Base-by-base conservation (phyloP, 2,113 vertebrate genomes). In the Polyodon spathula region DNA sequence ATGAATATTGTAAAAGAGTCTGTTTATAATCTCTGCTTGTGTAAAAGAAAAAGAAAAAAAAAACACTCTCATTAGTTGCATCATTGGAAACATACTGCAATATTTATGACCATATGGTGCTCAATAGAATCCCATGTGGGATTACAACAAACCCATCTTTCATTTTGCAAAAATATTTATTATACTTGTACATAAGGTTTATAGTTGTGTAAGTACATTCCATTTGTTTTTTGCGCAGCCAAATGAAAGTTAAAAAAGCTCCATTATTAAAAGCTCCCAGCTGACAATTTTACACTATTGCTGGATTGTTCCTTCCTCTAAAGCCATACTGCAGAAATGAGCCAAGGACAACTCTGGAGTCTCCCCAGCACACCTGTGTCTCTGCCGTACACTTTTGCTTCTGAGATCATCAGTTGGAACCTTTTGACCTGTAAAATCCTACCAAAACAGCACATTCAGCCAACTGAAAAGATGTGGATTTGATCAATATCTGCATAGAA, bases 381-480 rank as follows among this genome's bases (percentile, higher is more conserved):
- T 71, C 74, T 68, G 68, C 67, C 67, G 65, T 53, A 60, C 56
- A 56, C 62, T 71, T 55, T 63, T 64, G 65, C 58, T 53, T 56
- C 64, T 76, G 68, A 78, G 71, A 66, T 79, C 78, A 78, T 78
- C 75, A 76, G 64, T 70, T 75, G 73, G 71, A 79, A 69, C 72
- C 56, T 61, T 72, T 67, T 61, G 64, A 60, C 61, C 75, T 66
- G 66, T 67, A 73, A 77, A 71, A 70, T 60, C 67, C 71, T 59
- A 73, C 61, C 27, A 38, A 46, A 54, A 59, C 64, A 60, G 63
- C 42, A 56, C 54, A 50, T 50, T 50, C 48, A 6, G 15, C 48
- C 12, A 50, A n/a, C 5, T 50, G 15, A 50, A 50, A 14, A n/a
- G 8, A 14, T 50, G 14, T 50, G 48, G 48, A 50, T 12, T 50